Conservation (phyloP, 2,797 vertebrate genomes). For the Eulemur rubriventer region DNA sequence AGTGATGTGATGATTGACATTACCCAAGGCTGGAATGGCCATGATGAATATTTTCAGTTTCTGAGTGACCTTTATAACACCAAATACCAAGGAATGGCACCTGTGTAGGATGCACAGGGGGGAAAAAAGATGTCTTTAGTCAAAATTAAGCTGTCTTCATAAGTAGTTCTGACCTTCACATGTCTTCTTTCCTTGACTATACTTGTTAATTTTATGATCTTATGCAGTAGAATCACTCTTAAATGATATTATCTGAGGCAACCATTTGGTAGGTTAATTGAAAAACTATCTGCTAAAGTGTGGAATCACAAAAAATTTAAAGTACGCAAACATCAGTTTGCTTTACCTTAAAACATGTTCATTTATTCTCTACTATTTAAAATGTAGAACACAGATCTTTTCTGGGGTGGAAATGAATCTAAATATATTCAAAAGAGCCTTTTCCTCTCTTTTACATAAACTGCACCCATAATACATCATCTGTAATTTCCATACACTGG, state of each 20-base stretch:
- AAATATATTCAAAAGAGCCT: background rate
- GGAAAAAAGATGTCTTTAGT: background rate
- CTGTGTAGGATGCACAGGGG: background rate
- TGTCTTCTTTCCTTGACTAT: background rate
- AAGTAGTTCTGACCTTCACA: background rate
- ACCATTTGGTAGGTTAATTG: background rate
- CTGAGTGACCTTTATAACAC: background rate
- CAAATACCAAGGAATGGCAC: background rate
- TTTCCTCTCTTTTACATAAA: background rate
- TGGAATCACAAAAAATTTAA: background rate
- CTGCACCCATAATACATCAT: background rate
- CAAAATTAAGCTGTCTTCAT: background rate
- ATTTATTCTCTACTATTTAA: background rate
- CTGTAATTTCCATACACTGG: background rate
- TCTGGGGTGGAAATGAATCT: background rate
- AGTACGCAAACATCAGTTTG: background rate
- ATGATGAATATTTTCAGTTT: conserved; percentile 18
- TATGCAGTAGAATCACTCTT: background rate
- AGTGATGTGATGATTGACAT: background rate
- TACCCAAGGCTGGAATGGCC: background rate
- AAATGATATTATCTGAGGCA: background rate
- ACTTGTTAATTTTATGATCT: background rate
- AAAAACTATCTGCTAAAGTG: background rate
- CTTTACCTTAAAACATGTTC: background rate
- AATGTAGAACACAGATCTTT: background rate